Conservation (phyloP, 2,797 vertebrate species). For the Psittacula derbiana region DNA sequence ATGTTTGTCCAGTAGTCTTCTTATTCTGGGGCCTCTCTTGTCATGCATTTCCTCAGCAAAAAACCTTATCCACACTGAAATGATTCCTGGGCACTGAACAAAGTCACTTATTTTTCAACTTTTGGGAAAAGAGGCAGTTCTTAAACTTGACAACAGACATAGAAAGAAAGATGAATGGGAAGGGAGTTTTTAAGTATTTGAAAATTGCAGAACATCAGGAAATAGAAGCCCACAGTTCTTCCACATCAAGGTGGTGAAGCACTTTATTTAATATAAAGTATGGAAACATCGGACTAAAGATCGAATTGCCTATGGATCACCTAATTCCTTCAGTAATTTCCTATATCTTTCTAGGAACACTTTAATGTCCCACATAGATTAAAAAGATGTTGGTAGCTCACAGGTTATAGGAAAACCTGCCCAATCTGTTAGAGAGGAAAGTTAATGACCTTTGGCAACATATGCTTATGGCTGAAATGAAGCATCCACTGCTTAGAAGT, state of each 20-base stretch:
- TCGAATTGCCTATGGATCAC: not conserved
- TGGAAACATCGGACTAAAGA: not conserved
- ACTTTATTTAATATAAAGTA: not conserved
- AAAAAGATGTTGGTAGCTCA: not conserved
- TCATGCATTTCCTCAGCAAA: not conserved
- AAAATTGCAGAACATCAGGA: not conserved
- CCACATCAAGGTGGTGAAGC: not conserved
- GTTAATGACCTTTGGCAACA: slow-evolving; percentile 63
- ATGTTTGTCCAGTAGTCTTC: not conserved
- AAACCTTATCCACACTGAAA: not conserved
- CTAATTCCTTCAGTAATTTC: not conserved
- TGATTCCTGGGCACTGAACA: not conserved
- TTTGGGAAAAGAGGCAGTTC: not conserved
- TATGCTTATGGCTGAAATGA: slow-evolving; percentile 65
- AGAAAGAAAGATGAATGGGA: not conserved
- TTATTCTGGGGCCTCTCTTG: not conserved
- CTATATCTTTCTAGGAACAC: not conserved
- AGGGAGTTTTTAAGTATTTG: not conserved
- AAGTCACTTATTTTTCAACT: not conserved
- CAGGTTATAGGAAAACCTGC: not conserved
- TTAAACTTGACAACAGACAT: not conserved
- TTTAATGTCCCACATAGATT: not conserved
- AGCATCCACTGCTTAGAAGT: slow-evolving; percentile 52
- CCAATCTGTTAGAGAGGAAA: slow-evolving; percentile 55
- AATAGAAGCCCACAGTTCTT: not conserved